These are phyloP conservation scores for Cosmopolites sordidus DNA, from an alignment of 2,888 invertebrate genomes.

Conservation along the genomic window DNA sequence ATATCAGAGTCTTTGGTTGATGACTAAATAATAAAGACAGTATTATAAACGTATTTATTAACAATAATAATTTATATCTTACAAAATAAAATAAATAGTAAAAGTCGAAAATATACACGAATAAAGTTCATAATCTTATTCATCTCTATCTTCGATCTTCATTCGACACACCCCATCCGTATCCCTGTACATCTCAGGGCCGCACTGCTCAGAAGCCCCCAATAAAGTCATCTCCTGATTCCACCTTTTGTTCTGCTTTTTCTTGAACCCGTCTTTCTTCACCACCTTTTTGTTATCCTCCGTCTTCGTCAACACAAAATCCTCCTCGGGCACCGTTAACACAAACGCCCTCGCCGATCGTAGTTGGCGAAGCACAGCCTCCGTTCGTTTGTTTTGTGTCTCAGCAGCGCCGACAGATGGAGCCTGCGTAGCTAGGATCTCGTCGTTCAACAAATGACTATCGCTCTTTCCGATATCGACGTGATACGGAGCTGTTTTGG, in stretches of 20 bases:
- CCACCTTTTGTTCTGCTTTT: conserved; percentile 28
- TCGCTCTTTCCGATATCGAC: conserved; percentile 55
- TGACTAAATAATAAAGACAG: too few relatives aligned
- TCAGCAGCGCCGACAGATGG: conserved; percentile 31
- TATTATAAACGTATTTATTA: too few relatives aligned
- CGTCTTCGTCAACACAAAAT: conserved; percentile 29
- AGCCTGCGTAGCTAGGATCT: conserved; percentile 24
- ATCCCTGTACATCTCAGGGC: conserved; percentile 66
- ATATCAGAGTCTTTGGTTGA: too few relatives aligned
- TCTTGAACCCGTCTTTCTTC: conserved; percentile 35
- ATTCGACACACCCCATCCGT: conserved; percentile 58
- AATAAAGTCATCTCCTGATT: conserved; percentile 52
- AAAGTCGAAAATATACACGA: not conserved
- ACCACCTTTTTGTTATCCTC: conserved; percentile 31
- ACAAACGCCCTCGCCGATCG: conserved; percentile 34
- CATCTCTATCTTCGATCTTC: not conserved
- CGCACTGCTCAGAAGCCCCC: conserved; percentile 70
- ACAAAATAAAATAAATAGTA: not conserved
- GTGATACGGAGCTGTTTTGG: conserved; percentile 61
- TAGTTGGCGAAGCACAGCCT: conserved; percentile 36
- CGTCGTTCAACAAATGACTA: conserved; percentile 23
- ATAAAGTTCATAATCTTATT: too few relatives aligned
- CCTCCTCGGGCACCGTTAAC: conserved; percentile 36
- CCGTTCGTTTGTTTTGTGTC: conserved; percentile 38
- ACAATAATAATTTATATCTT: not conserved